Evolutionary conservation across 2,888 invertebrate species (phyloP).

Genomic region (Minunthozetes semirufus): DNA sequence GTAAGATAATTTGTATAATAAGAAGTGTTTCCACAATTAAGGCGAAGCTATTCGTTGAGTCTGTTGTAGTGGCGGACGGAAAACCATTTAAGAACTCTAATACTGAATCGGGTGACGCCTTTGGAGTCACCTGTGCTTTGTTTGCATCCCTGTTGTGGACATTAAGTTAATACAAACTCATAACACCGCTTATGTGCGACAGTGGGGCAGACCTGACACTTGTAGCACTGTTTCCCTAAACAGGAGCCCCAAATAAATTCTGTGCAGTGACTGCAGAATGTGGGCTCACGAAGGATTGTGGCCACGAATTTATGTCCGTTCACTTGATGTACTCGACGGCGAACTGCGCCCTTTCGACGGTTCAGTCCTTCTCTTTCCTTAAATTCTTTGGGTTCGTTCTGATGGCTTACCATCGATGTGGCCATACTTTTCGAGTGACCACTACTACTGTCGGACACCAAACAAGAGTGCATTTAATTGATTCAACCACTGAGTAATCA

Average conservation of each 20-base stretch:
- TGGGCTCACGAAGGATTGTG: constrained; percentile 94
- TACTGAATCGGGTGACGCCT: too few species aligned
- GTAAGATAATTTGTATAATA: too few species aligned
- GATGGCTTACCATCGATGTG: neutral
- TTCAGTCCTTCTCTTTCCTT: constrained; percentile 90
- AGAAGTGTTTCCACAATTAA: too few species aligned
- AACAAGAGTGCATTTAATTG: constrained; percentile 56
- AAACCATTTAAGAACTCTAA: too few species aligned
- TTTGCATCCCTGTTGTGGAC: constrained; percentile 65
- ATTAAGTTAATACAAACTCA: constrained; percentile 91
- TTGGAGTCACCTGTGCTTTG: constrained; percentile 57
- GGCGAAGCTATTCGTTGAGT: too few species aligned
- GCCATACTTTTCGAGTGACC: constrained; percentile 54
- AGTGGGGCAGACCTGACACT: constrained; percentile 98
- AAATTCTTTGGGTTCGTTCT: constrained; percentile 50
- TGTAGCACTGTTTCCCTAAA: constrained; percentile 92
- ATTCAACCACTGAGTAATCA: too few species aligned
- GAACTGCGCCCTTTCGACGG: constrained; percentile 92
- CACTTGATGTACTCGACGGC: constrained; percentile 91
- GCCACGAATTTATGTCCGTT: constrained; percentile 99
- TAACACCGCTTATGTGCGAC: constrained; percentile 99
- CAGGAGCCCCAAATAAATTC: constrained; percentile 90
- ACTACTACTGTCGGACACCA: constrained; percentile 54
- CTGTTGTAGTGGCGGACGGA: too few species aligned
- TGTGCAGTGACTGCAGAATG: constrained; percentile 98